These are phyloP conservation scores for Lepisosteus osseus DNA, from an alignment of 2,113 vertebrate species.

Conservation along the genomic window DNA sequence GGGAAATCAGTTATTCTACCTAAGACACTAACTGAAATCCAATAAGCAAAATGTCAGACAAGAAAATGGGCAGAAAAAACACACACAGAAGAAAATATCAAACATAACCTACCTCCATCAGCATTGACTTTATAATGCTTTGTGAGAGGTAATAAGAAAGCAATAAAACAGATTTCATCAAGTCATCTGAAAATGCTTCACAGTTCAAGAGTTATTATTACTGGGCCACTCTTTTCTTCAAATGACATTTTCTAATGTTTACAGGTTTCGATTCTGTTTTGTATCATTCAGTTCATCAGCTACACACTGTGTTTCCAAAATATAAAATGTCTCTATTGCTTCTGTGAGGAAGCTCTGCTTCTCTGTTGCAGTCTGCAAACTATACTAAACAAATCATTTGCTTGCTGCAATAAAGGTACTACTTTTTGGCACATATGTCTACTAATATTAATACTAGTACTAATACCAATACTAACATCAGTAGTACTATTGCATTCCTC, in stretches of 20 bases:
- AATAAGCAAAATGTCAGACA: slow-evolving; percentile 18
- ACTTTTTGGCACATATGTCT: too few species aligned
- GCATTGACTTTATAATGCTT: neutral
- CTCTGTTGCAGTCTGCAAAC: too few species aligned
- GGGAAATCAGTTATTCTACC: slow-evolving; percentile 4
- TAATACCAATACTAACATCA: too few species aligned
- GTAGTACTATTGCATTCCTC: too few species aligned
- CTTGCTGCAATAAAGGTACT: too few species aligned
- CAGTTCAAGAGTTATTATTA: neutral
- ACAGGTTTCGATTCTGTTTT: neutral
- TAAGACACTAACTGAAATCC: slow-evolving; percentile 13
- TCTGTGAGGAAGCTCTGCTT: too few species aligned
- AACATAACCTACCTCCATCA: neutral
- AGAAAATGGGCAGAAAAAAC: neutral
- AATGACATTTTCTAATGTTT: neutral
- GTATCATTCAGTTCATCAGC: too few species aligned
- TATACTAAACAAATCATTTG: too few species aligned
- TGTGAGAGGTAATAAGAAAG: slow-evolving; percentile 9
- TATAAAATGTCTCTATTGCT: too few species aligned
- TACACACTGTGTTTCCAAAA: too few species aligned
- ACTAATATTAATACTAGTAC: too few species aligned
- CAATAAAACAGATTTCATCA: neutral
- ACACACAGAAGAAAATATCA: neutral
- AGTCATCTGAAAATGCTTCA: neutral
- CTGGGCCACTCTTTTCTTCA: neutral